Conservation (phyloP, 2,888 invertebrate species). For the Drosophila neonasuta region DNA sequence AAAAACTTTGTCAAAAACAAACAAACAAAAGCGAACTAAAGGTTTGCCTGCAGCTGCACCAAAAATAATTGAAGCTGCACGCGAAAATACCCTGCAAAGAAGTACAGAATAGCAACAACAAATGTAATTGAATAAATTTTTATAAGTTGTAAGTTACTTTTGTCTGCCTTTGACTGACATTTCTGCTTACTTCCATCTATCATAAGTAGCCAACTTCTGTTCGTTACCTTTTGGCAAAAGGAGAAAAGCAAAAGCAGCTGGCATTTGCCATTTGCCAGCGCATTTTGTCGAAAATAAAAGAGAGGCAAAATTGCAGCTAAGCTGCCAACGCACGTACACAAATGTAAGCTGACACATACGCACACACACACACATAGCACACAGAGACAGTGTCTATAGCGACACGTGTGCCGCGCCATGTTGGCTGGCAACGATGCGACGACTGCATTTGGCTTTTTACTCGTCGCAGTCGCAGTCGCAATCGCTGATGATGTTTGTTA, state of each 20-base stretch:
- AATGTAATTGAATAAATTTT: neutral
- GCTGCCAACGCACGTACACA: constrained; percentile 37
- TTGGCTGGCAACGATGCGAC: constrained; percentile 60
- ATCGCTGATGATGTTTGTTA: constrained; percentile 14
- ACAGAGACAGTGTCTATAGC: constrained; percentile 27
- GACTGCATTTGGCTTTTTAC: constrained; percentile 46
- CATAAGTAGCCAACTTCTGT: constrained; percentile 9
- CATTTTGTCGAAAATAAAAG: constrained; percentile 41
- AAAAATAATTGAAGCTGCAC: neutral
- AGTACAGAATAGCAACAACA: neutral
- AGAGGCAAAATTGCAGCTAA: constrained; percentile 42
- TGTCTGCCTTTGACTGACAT: constrained; percentile 5
- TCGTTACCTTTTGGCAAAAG: neutral
- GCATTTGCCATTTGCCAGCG: constrained; percentile 1
- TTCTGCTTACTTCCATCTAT: constrained; percentile 14
- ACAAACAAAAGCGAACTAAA: constrained; percentile 21
- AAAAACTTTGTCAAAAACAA: constrained; percentile 26
- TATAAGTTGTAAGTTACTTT: neutral
- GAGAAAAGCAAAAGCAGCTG: neutral
- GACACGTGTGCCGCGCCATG: constrained; percentile 70
- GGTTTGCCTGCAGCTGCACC: constrained; percentile 29
- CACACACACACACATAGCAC: constrained; percentile 20
- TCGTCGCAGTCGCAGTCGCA: constrained; percentile 14
- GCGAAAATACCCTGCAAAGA: constrained; percentile 24
- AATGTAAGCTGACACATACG: constrained; percentile 6